Conservation (phyloP, 2,888 invertebrate species). For the Cryptus viduatorius region DNA sequence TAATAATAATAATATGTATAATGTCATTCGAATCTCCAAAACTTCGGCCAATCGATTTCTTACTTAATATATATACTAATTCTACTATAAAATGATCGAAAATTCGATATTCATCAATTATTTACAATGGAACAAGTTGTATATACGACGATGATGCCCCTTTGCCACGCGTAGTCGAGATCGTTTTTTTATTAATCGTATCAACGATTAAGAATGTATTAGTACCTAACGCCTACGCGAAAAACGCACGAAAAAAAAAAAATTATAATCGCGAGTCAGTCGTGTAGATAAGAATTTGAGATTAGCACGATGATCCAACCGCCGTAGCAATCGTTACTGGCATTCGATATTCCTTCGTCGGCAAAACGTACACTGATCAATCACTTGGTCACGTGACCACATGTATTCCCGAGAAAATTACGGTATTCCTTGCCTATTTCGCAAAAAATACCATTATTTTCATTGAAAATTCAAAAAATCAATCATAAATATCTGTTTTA, state of each 20-base stretch:
- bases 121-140: constrained; percentile 57
- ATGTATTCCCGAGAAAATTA: too few species aligned
- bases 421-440: too few species aligned
- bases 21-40: constrained; percentile 4
- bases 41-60: constrained; percentile 1
- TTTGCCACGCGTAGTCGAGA: constrained; percentile 29
- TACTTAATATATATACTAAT: constrained; percentile 26
- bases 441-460: too few species aligned
- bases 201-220: constrained; percentile 18
- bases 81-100: constrained; percentile 50
- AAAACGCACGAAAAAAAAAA: constrained; percentile 5
- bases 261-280: background rate
- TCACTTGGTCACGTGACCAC: too few species aligned
- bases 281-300: constrained; percentile 13
- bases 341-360: background rate
- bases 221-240: constrained; percentile 9
- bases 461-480: too few species aligned
- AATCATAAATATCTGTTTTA: too few species aligned
- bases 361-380: background rate
- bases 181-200: constrained; percentile 23
- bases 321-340: background rate
- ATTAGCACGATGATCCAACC: constrained; percentile 20
- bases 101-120: constrained; percentile 44
- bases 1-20: constrained; percentile 23
- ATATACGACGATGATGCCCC: constrained; percentile 20